phyloP scores from a whole-genome alignment of 2,888 invertebrate species.

The Agonopterix heracliana region DNA sequence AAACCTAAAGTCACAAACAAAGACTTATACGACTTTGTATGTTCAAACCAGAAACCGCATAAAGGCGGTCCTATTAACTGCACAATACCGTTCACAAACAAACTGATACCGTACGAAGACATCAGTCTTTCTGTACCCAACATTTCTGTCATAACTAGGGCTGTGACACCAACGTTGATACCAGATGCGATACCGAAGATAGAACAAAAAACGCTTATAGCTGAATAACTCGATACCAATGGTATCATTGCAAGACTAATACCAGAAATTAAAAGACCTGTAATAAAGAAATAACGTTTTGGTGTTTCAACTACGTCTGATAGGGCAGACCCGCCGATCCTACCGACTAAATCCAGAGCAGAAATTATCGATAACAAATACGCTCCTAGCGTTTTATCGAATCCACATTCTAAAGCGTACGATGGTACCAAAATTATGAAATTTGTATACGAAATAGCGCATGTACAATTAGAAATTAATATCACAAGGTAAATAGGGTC shows the following conservation, averaged over 20 bases:
- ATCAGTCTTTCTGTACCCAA: conserved; percentile 89
- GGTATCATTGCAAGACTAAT: conserved; percentile 84
- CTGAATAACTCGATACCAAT: conserved; percentile 78
- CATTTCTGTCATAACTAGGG: conserved; percentile 92
- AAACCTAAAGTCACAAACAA: conserved; percentile 85
- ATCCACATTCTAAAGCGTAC: conserved; percentile 83
- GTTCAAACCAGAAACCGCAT: conserved; percentile 84
- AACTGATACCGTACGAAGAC: conserved; percentile 89
- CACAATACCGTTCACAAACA: conserved; percentile 89
- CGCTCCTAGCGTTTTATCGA: conserved; percentile 82
- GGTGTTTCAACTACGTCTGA: conserved; percentile 86
- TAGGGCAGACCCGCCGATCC: conserved; percentile 90
- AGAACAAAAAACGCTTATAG: conserved; percentile 82
- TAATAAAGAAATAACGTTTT: conserved; percentile 88
- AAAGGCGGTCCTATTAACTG: conserved; percentile 89
- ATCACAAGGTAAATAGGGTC: conserved; percentile 90
- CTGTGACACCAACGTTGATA: conserved; percentile 89
- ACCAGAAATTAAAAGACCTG: conserved; percentile 86
- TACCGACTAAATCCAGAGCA: conserved; percentile 85
- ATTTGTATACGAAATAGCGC: conserved; percentile 91
- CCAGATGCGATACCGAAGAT: conserved; percentile 90
- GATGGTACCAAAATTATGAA: conserved; percentile 88
- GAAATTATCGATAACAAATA: conserved; percentile 88
- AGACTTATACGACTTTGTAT: conserved; percentile 79
- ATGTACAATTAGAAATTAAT: conserved; percentile 88